These are phyloP conservation scores for Solea senegalensis DNA, from an alignment of 2,113 vertebrate genomes.

Conservation along the genomic window DNA sequence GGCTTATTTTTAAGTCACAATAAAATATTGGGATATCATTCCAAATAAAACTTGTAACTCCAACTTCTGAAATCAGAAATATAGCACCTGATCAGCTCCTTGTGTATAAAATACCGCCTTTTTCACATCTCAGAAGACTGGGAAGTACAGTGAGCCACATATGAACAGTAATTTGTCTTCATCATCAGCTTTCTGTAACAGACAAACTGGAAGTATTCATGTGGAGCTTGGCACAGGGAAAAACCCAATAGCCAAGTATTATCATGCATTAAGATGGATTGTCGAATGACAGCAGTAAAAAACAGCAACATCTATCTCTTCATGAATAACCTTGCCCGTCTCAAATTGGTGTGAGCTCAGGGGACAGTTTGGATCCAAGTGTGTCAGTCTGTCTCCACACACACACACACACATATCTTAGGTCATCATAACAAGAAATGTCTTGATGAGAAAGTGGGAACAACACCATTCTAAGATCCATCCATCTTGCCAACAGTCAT, in stretches of 20 bases:
- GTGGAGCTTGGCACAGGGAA: constrained; percentile 47
- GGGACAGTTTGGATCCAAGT: constrained; percentile 38
- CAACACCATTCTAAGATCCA: constrained; percentile 4
- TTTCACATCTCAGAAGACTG: constrained; percentile 36
- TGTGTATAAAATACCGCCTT: constrained; percentile 4
- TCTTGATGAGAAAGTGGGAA: constrained; percentile 8
- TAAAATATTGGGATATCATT: not conserved
- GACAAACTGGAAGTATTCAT: constrained; percentile 59
- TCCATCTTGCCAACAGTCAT: constrained; percentile 3
- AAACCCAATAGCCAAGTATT: constrained; percentile 63
- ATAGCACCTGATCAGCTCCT: not conserved
- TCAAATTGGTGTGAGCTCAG: constrained; percentile 57
- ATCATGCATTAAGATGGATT: constrained; percentile 71
- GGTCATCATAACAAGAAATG: constrained; percentile 10
- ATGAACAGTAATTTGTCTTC: constrained; percentile 62
- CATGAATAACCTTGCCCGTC: constrained; percentile 73
- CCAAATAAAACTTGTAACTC: constrained; percentile 16
- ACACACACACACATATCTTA: not conserved
- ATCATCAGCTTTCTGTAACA: constrained; percentile 63
- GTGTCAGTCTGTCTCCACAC: not conserved
- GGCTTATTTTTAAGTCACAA: constrained; percentile 12
- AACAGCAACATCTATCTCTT: constrained; percentile 67
- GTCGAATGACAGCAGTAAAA: constrained; percentile 61
- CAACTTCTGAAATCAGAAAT: constrained; percentile 17
- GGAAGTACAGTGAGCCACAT: constrained; percentile 53